Base-by-base conservation (phyloP, 2,113 vertebrate species). In the Cochlearius cochlearius region DNA sequence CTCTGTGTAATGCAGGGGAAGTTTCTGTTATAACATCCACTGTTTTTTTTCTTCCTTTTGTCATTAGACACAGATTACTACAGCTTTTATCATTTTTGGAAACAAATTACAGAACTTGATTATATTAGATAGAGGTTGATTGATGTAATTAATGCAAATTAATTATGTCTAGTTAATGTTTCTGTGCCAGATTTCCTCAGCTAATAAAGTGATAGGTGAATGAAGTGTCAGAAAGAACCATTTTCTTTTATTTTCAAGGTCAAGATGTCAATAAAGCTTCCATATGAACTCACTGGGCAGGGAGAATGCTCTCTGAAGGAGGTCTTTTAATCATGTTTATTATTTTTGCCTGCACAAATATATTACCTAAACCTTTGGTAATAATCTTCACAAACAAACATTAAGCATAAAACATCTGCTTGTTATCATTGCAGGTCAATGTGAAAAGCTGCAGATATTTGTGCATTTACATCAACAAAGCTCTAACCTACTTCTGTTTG, bases 241-340 rank as follows among this genome's bases (percentile, higher is more conserved):
- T 94, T 95, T 94, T 62, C 68, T 95, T 76, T 80, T 60, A 75
- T 82, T 95, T 96, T 96, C 93, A 98, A 97, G 95, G 96, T 97
- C 94, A 97, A 66, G 47, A 63, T 86, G 64, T 92, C 96, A 96
- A 94, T 96, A 95, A 97, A 91, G 43, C 60, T 66, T 86, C 9
- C 9, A 50, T 38, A 69, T 43, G 63, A 95, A 94, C 85, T 96
- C 43, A 86, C 68, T 90, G 81, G 58, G 49, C 43, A 81, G 13
- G 45, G 39, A 78, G 39, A 93, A 93, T 53, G 34, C 18, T 60
- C 47, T 32, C 15, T 36, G 43, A 81, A 92, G 38, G 18, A 86
- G 77, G 19, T 32, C 47, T 92, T 82, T 87, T 84, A 96, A 94
- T 95, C 29, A 72, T 25, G 14, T 91, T 72, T 78, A 50, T 56